Percentiles rank a stretch among this genome's conserved stretches.
phyloP scores from a whole-genome alignment of 2,797 vertebrate species.

The Acrocephalus scirpaceus region DNA sequence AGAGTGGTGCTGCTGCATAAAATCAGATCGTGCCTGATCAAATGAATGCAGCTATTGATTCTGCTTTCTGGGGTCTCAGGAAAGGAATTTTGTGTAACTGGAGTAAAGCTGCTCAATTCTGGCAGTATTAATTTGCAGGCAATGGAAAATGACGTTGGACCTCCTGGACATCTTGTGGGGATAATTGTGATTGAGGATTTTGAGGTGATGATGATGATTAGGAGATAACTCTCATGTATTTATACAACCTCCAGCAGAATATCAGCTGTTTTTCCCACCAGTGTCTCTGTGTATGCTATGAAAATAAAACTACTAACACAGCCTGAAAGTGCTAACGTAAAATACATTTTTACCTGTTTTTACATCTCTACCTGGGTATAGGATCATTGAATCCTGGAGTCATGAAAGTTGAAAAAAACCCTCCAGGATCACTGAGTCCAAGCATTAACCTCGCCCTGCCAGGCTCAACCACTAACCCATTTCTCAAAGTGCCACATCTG shows the following conservation, averaged over 20 bases:
- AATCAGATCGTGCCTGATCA: neutral
- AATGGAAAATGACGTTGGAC: neutral
- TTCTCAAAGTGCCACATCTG: neutral
- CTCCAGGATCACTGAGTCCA: neutral
- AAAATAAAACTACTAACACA: neutral
- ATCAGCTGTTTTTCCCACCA: neutral
- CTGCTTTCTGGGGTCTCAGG: neutral
- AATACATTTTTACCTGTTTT: neutral
- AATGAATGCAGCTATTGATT: neutral
- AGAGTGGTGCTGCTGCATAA: neutral
- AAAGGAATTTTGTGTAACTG: neutral
- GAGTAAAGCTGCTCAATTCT: neutral
- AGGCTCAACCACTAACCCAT: accelerated
- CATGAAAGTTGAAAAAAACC: neutral
- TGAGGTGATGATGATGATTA: neutral
- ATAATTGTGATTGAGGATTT: neutral
- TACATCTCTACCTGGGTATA: neutral
- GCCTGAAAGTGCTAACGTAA: neutral
- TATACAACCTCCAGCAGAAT: neutral
- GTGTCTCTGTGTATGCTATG: neutral
- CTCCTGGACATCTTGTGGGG: neutral
- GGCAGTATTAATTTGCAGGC: neutral
- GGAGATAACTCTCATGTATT: neutral
- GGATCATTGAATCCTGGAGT: neutral
- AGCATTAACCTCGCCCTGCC: neutral